Evolutionary conservation across 2,888 invertebrate genomes (phyloP), one percentile per base, ranked within the genome.

Genomic region (Pemphredon lugubris): DNA sequence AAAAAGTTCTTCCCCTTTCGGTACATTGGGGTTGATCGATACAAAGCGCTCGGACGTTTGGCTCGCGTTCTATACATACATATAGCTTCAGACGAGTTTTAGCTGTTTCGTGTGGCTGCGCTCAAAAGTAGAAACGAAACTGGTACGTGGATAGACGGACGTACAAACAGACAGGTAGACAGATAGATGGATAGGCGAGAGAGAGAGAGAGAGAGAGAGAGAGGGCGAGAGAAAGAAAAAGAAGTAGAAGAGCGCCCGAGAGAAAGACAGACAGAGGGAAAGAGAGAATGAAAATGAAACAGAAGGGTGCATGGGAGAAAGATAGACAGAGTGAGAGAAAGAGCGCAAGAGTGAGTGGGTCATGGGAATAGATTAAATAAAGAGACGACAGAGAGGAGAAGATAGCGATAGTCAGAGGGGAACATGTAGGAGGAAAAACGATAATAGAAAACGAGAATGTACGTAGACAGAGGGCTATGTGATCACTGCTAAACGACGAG

Each of bases 71-170:
- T n/a, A n/a, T n/a, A 26, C 26, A 16, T 42, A n/a, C 14, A 53
- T 34, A 64, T 45, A 45, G 45, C 58, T 73, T 16, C 23, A 47
- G 48, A 50, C 50, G 51, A 61, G 61, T 48, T 71, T 77, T 57
- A 5, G 54, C 39, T 73, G 71, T 71, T 68, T 72, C 59, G 75
- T 77, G 77, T 75, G 34, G 69, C 61, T 55, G 75, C 67, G 61
- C 48, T 69, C 69, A 37, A 44, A 59, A 40, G 59, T 18, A 26
- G 51, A 71, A 48, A 48, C 13, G 66, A 53, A 71, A 42, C 60
- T 59, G 55, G 26, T 70, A 55, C 30, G 40, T 50, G 21, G 37
- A 23, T 21, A 26, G 45, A 44, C n/a, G 20, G 34, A 34, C n/a
- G 61, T 20, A 54, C 9, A 45, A 42, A 53, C 39, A 18, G 16